phyloP scores from a whole-genome alignment of 2,888 invertebrate species.

The Alloscopus bannaensis region DNA sequence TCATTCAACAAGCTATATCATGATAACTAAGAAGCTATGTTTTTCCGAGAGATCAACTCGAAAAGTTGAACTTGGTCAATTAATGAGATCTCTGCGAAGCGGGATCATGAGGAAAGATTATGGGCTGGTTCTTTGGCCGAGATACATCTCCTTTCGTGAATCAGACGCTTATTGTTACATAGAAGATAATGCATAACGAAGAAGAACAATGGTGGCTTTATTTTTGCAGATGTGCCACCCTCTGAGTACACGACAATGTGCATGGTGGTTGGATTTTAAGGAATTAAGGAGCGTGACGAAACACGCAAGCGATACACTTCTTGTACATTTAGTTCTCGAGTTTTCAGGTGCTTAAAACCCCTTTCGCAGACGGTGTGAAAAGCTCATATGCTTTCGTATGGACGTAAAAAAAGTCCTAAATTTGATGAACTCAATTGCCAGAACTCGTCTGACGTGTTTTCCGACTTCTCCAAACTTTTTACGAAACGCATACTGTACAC shows the following conservation, averaged over 20 bases:
- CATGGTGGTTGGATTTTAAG: too few relatives aligned
- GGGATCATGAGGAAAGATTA: background rate
- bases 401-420: slow-evolving; percentile 2
- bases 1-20: too few relatives aligned
- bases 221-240: slow-evolving; percentile 30
- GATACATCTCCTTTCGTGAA: slow-evolving; percentile 42
- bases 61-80: slow-evolving; percentile 30
- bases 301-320: background rate
- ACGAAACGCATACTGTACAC: too few relatives aligned
- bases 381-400: background rate
- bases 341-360: slow-evolving; percentile 27
- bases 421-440: slow-evolving; percentile 52
- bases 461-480: background rate
- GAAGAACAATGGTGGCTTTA: slow-evolving; percentile 21
- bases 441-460: slow-evolving; percentile 62
- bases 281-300: too few relatives aligned
- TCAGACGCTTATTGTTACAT: slow-evolving; percentile 5
- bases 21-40: too few relatives aligned
- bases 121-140: slow-evolving; percentile 56
- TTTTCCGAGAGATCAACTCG: slow-evolving; percentile 16
- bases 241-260: slow-evolving; percentile 11
- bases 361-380: slow-evolving; percentile 1
- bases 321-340: slow-evolving; percentile 10
- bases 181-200: background rate
- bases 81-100: slow-evolving; percentile 17